Conservation (phyloP, 2,888 invertebrate genomes). For the Phaonia tiefii region DNA sequence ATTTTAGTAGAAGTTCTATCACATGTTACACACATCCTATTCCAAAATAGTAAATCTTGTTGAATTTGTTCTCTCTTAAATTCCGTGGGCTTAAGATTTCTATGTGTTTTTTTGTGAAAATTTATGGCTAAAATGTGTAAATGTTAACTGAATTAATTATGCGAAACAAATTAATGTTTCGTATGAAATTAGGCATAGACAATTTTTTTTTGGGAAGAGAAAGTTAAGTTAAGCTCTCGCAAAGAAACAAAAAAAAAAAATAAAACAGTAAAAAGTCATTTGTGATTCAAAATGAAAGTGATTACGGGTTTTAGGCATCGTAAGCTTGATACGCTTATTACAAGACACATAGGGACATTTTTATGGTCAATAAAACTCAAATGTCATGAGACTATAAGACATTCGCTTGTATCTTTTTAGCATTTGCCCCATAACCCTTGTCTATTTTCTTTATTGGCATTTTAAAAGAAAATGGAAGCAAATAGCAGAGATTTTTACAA, state of each 20-base stretch:
- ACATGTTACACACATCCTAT: neutral
- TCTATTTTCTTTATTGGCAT: too few relatives aligned
- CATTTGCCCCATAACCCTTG: neutral
- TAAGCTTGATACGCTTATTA: neutral
- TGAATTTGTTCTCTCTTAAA: neutral
- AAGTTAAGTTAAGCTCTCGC: too few relatives aligned
- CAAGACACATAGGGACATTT: neutral
- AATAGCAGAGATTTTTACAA: too few relatives aligned
- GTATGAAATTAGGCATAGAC: neutral
- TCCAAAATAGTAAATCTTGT: too few relatives aligned
- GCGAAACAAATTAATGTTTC: conserved; percentile 7
- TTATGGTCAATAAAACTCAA: neutral
- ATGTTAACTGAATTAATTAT: conserved; percentile 19
- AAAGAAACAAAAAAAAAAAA: too few relatives aligned
- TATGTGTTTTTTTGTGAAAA: neutral
- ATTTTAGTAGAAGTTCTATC: neutral
- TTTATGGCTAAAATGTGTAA: neutral
- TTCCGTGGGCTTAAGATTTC: neutral
- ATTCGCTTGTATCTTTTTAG: too few relatives aligned
- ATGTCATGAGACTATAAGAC: neutral
- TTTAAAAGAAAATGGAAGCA: too few relatives aligned
- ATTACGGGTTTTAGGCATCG: neutral
- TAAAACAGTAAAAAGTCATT: too few relatives aligned
- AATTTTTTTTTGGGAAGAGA: too few relatives aligned
- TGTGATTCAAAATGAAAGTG: too few relatives aligned